Evolutionary conservation across 2,797 vertebrate genomes (phyloP).

Genomic region (Sebastes aleutianus): DNA sequence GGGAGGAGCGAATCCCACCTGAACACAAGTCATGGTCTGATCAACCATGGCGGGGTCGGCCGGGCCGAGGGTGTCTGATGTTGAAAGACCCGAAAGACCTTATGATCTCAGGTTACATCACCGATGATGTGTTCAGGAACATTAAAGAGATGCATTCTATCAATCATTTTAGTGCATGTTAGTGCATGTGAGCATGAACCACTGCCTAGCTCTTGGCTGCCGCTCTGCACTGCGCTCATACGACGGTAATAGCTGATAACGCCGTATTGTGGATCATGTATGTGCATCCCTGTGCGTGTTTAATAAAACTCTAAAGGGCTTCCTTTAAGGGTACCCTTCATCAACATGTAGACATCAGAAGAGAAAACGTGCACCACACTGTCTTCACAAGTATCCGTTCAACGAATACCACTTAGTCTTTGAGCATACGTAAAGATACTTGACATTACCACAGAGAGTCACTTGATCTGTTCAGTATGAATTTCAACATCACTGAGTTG

Average conservation of each 20-base stretch:
- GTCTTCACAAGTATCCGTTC: neutral
- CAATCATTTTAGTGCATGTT: no score
- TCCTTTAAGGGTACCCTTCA: neutral
- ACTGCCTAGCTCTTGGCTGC: neutral
- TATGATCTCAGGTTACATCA: no score
- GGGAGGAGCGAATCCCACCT: no score
- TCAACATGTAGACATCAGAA: neutral
- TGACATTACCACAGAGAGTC: constrained; percentile 20
- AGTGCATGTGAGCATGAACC: no score
- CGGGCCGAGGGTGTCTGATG: no score
- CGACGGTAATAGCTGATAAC: no score
- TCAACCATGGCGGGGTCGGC: no score
- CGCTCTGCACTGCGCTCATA: no score
- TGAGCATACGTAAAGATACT: constrained; percentile 18
- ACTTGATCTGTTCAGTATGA: constrained; percentile 22
- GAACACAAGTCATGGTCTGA: no score
- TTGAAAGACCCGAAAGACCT: no score
- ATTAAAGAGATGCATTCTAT: no score
- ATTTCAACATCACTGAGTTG: neutral
- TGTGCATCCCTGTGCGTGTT: neutral
- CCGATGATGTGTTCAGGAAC: no score
- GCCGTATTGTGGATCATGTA: neutral
- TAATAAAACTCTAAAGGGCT: neutral
- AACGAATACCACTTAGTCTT: neutral
- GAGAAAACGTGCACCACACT: neutral